phyloP scores from a whole-genome alignment of 2,888 invertebrate genomes.

The Nephrotoma appendiculata region DNA sequence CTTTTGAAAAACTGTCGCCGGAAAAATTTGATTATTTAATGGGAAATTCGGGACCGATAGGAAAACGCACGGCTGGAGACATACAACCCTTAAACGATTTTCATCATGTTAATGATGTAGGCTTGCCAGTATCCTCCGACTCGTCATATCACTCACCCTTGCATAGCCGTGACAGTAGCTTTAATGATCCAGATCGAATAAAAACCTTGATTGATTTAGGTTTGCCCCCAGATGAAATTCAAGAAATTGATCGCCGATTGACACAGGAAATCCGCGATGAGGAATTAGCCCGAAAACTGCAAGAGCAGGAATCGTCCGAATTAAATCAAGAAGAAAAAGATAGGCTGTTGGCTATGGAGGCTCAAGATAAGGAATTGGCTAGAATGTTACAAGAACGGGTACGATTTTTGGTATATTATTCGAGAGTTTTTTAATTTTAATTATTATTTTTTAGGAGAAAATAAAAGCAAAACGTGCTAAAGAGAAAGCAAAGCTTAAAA shows the following conservation, averaged over 20 bases:
- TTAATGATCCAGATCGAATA: constrained; percentile 7
- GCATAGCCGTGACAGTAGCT: not conserved
- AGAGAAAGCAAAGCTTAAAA: constrained; percentile 51
- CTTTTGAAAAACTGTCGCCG: constrained; percentile 29
- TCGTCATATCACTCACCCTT: not conserved
- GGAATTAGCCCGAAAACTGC: constrained; percentile 59
- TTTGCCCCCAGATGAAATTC: constrained; percentile 35
- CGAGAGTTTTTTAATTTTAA: not conserved
- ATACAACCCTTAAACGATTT: not conserved
- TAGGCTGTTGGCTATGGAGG: constrained; percentile 58
- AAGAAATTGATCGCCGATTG: constrained; percentile 42
- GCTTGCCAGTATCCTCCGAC: not conserved
- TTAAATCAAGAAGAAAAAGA: constrained; percentile 42
- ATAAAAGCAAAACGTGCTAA: constrained; percentile 53
- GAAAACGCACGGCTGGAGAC: not conserved
- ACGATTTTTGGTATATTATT: not conserved
- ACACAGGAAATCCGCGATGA: constrained; percentile 59
- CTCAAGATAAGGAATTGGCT: constrained; percentile 65
- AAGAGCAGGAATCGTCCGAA: constrained; percentile 55
- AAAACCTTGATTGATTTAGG: constrained; percentile 32
- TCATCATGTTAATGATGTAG: not conserved
- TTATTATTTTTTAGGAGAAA: constrained; percentile 37
- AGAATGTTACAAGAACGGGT: constrained; percentile 55
- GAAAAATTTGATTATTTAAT: constrained; percentile 23
- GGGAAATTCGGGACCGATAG: constrained; percentile 4